Conservation (phyloP, 2,797 vertebrate genomes). For the Thalassophryne amazonica region DNA sequence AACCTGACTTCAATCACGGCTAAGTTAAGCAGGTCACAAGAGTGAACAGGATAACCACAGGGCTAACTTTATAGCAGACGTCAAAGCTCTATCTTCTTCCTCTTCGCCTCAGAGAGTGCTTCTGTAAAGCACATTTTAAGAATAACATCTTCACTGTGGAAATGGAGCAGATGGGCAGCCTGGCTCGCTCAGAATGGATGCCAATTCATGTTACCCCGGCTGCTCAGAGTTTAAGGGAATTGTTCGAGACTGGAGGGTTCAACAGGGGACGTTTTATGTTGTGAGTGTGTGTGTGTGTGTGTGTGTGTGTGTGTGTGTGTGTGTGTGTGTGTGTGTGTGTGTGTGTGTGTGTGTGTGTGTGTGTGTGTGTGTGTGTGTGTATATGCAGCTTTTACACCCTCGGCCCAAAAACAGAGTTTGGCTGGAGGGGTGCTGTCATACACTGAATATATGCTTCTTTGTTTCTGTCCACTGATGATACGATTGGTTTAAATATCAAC, state of each 20-base stretch:
- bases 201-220: conserved; percentile 62
- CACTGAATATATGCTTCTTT: too few relatives aligned
- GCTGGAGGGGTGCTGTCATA: too few relatives aligned
- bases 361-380: too few relatives aligned
- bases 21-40: conserved; percentile 71
- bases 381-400: too few relatives aligned
- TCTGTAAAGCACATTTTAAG: conserved; percentile 68
- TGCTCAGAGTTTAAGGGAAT: conserved; percentile 53
- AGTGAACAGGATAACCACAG: conserved; percentile 70
- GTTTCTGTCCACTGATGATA: too few relatives aligned
- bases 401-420: too few relatives aligned
- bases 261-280: conserved; percentile 8
- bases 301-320: too few relatives aligned
- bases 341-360: too few relatives aligned
- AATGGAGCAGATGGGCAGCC: conserved; percentile 59
- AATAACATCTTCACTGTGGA: conserved; percentile 68
- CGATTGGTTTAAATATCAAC: too few relatives aligned
- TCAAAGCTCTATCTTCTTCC: conserved; percentile 63
- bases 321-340: too few relatives aligned
- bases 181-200: conserved; percentile 52
- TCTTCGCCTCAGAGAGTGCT: conserved; percentile 65
- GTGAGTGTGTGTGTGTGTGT: too few relatives aligned
- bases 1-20: conserved; percentile 68
- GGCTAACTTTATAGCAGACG: conserved; percentile 69
- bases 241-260: conserved; percentile 43